A percentile compares a stretch with the other conserved stretches of the same genome.
Evolutionary conservation across 2,888 invertebrate species (phyloP).

Genomic region (Coronaproctus castanopsis): DNA sequence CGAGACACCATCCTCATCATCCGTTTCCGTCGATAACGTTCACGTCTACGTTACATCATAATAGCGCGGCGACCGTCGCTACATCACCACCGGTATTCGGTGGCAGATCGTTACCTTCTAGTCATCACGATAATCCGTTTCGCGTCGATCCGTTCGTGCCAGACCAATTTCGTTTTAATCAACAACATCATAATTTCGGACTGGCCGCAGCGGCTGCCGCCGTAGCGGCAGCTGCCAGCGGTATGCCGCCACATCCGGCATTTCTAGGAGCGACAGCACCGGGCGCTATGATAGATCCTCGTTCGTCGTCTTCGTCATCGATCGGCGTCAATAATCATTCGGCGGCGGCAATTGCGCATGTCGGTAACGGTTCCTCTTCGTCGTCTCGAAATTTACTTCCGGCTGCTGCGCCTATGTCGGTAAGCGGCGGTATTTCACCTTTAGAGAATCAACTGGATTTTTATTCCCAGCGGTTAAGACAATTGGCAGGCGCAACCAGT

Average conservation of each 20-base stretch:
- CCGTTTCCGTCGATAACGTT: constrained; percentile 37
- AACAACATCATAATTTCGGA: constrained; percentile 47
- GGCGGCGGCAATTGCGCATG: background rate
- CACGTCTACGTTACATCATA: constrained; percentile 17
- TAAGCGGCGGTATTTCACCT: constrained; percentile 20
- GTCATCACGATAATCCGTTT: constrained; percentile 55
- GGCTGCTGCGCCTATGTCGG: constrained; percentile 1
- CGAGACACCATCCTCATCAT: constrained; percentile 22
- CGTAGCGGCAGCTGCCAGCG: constrained; percentile 37
- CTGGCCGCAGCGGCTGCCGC: constrained; percentile 46
- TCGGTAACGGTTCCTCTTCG: background rate
- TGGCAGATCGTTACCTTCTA: constrained; percentile 44
- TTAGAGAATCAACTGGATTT: constrained; percentile 87
- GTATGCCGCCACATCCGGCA: constrained; percentile 35
- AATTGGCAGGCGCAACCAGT: constrained; percentile 89
- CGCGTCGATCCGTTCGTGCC: constrained; percentile 67
- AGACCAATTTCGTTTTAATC: constrained; percentile 46
- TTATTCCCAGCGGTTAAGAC: constrained; percentile 98
- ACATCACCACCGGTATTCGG: constrained; percentile 35
- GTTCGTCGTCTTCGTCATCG: constrained; percentile 20
- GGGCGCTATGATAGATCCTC: constrained; percentile 29
- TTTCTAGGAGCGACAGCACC: constrained; percentile 42
- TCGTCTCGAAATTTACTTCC: background rate
- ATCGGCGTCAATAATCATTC: constrained; percentile 9
- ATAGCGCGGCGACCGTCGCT: constrained; percentile 15